A percentile compares a stretch with the other conserved stretches of the same genome.
phyloP scores from a whole-genome alignment of 2,113 vertebrate genomes.

The Chrysemys picta region DNA sequence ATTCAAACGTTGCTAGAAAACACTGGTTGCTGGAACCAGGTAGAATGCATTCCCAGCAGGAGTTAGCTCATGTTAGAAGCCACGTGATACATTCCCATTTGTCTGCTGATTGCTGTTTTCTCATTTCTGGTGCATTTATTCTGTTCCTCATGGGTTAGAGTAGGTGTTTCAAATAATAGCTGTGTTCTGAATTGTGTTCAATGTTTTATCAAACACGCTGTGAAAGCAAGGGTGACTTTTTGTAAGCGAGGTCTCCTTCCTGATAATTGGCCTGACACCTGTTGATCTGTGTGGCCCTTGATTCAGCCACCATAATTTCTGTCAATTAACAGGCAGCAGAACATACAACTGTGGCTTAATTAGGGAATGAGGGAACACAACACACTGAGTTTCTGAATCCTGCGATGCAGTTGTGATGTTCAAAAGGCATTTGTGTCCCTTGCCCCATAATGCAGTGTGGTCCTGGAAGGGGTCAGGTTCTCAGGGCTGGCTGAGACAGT shows the following conservation, averaged over 20 bases:
- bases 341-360: not conserved
- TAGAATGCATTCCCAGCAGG: not conserved
- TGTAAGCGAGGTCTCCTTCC: not conserved
- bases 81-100: not conserved
- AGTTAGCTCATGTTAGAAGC: not conserved
- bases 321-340: not conserved
- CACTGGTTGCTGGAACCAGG: not conserved
- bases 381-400: not conserved
- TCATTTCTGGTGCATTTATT: not conserved
- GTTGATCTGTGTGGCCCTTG: not conserved
- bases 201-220: not conserved
- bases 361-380: not conserved
- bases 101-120: slow-evolving; percentile 18
- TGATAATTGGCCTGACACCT: not conserved
- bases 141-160: not conserved
- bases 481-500: not conserved
- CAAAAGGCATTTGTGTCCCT: not conserved
- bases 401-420: not conserved
- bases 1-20: not conserved
- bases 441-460: not conserved
- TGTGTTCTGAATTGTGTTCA: not conserved
- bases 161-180: not conserved
- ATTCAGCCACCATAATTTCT: not conserved
- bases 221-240: not conserved
- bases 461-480: not conserved